Percentiles rank a stretch among this genome's conserved stretches.
Conservation (phyloP, 2,888 invertebrate genomes). For the Bimastos eiseni region DNA sequence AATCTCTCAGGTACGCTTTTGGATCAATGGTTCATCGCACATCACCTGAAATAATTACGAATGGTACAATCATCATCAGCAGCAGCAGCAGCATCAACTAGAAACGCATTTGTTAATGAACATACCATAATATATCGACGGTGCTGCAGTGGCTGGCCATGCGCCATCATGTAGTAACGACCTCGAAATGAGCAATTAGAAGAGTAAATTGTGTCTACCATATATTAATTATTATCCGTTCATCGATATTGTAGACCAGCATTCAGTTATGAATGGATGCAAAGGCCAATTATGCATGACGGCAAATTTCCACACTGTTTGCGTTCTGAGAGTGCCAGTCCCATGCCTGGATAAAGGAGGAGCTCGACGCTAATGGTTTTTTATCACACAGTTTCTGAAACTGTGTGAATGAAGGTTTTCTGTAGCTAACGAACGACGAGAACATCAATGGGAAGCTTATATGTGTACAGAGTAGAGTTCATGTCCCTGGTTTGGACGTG, state of each 20-base stretch:
- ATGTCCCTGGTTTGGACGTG: too few relatives aligned
- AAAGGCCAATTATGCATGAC: background rate
- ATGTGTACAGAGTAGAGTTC: background rate
- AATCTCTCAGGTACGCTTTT: background rate
- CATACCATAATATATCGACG: background rate
- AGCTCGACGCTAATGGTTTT: too few relatives aligned
- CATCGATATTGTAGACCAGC: background rate
- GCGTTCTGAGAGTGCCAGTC: too few relatives aligned
- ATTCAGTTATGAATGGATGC: background rate
- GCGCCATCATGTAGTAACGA: background rate
- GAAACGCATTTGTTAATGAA: background rate
- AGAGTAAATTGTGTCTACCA: background rate
- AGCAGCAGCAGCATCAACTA: background rate
- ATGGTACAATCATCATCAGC: background rate
- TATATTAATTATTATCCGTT: too few relatives aligned
- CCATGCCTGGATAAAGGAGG: too few relatives aligned
- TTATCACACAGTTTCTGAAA: too few relatives aligned
- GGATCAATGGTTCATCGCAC: background rate
- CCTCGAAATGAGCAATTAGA: background rate
- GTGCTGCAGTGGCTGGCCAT: background rate
- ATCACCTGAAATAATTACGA: conserved; percentile 6
- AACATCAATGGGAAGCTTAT: background rate
- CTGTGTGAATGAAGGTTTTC: background rate
- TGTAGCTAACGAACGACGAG: background rate
- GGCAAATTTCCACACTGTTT: too few relatives aligned